phyloP scores from a whole-genome alignment of 2,113 vertebrate genomes.

The Hemiscyllium ocellatum region DNA sequence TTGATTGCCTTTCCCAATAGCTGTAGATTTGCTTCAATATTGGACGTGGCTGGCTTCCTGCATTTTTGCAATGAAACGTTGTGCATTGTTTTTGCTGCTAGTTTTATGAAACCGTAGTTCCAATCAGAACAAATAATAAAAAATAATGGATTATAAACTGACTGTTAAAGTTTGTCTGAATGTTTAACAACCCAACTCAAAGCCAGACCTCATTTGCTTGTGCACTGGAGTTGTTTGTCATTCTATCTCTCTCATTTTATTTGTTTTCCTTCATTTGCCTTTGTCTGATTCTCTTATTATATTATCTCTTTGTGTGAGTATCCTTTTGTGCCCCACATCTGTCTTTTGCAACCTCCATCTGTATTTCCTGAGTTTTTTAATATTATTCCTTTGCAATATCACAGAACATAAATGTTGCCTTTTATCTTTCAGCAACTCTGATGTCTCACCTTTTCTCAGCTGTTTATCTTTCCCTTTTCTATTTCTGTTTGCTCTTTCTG shows the following conservation, averaged over 20 bases:
- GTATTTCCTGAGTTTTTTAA: not conserved
- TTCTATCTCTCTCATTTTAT: too few relatives aligned
- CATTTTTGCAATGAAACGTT: not conserved
- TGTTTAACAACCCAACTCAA: not conserved
- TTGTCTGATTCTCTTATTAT: not conserved
- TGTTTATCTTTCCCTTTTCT: not conserved
- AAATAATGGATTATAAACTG: not conserved
- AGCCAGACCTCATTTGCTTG: not conserved
- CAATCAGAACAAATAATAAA: not conserved
- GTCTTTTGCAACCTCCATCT: not conserved
- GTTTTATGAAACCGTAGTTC: too few relatives aligned
- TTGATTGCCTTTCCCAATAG: not conserved
- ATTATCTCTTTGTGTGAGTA: not conserved
- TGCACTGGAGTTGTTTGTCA: too few relatives aligned
- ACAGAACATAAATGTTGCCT: not conserved
- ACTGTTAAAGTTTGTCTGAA: not conserved
- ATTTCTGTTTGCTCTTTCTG: not conserved
- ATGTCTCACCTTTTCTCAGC: not conserved
- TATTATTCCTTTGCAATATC: not conserved
- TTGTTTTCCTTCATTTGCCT: not conserved
- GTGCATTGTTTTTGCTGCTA: constrained; percentile 12
- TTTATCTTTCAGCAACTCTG: not conserved
- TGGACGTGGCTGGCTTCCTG: not conserved
- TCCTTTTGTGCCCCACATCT: not conserved
- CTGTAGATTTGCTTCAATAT: constrained; percentile 4